Evolutionary conservation across 2,113 vertebrate genomes (phyloP), one percentile per base, ranked within the genome.

Genomic region (Pterophyllum scalare): DNA sequence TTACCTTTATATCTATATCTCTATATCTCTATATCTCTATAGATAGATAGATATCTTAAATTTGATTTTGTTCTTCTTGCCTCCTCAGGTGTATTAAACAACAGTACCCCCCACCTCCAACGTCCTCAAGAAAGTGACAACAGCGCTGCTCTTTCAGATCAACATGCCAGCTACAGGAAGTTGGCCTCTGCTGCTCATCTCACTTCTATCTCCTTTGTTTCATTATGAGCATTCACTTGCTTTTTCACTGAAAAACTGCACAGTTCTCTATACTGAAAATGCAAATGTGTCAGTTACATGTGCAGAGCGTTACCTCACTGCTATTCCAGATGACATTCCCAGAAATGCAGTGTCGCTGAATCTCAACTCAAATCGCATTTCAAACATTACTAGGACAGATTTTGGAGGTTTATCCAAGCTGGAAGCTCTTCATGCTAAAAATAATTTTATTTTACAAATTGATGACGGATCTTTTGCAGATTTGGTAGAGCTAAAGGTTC

Each of bases 261-360:
- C 2, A 33, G 62, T 57, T 9, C 0, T 11, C 7, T 83, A 19
- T 17, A 57, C 38, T 49, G 46, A 49, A 17, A 49, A 17, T 15
- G 14, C 46, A 5, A 17, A 49, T 7, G 22, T 67, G 22, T 67
- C 43, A 46, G 64, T 67, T 15, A 67, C 64, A 46, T 89, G 90
- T 13, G 1, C n/a, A 1, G 0, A 3, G 2, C 33, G 7, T 20
- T 1, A 79, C 6, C 80, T 91, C 3, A 14, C 56, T 13, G 3
- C 20, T 1, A 5, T 91, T 14, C 90, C 90, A 15, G 72, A 80
- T 19, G 87, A 85, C 60, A 62, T 91, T 33, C 90, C 87, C n/a
- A 79, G 58, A 79, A 11, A 74, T 46, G 82, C 20, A 0, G 20
- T 0, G 5, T 24, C 4, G 14, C 5, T 91, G 7, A 4, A 5